Evolutionary conservation across 2,888 invertebrate species (phyloP), one percentile per base, ranked within the genome.

Genomic region (Rhingia campestris): DNA sequence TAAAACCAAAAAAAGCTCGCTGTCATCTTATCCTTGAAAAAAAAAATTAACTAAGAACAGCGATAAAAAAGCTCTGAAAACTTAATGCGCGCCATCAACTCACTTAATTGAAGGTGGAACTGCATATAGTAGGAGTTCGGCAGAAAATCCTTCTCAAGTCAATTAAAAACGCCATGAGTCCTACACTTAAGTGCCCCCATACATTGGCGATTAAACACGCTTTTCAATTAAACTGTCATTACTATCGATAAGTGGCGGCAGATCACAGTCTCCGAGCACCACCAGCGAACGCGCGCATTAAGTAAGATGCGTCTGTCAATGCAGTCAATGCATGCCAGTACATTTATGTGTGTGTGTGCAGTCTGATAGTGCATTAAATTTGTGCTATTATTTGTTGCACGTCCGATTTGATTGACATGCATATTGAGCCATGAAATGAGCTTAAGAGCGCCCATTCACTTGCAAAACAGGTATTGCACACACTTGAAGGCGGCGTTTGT

Each of bases 221-320:
- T 77, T 82, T 82, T 82, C 81, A 82, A 82, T 82, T 82, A 82
- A 82, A 82, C 81, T 82, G 81, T 82, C 81, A 77, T 53, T 82
- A 61, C 72, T 61, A 67, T 77, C 67, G 72, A 56, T 67, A 80
- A 76, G 77, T 81, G 75, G 58, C 51, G 80, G 80, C 58, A 56
- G 51, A 75, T 75, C 63, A 58, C 54, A 56, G 59, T 33, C 12
- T 6, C 37, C 39, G 10, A 33, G 6, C 56, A 22, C 14, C 37
- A 35, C 41, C 33, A 54, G 3, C 58, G 30, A 22, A 22, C 22
- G 22, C 10, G 49, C 49, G 51, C n/a, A 45, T 59, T 22, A 59
- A 74, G 49, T 67, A 63, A 75, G 75, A 75, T 81, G 81, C 69
- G 63, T 75, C 67, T 69, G 61, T 56, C 80, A 56, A 80, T 74